phyloP scores from a whole-genome alignment of 1,140 invertebrate genomes.

The Nephila pilipes region DNA sequence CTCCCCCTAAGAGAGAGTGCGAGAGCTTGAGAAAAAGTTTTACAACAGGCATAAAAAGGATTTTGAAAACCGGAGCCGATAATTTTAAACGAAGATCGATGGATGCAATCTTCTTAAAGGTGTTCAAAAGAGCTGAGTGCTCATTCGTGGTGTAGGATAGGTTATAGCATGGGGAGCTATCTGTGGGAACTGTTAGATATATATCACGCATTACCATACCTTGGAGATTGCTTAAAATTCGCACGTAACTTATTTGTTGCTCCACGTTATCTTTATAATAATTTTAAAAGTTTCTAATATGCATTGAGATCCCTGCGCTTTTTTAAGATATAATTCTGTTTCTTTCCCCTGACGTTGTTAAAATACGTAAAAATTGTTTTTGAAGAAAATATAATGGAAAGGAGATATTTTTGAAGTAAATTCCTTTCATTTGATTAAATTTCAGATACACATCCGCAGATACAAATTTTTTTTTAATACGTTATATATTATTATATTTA shows the following conservation, averaged over 20 bases:
- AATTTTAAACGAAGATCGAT: constrained; percentile 32
- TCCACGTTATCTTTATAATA: not conserved
- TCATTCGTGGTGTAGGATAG: not conserved
- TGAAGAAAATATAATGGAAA: too few species aligned
- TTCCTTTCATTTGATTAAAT: too few species aligned
- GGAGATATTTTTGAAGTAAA: too few species aligned
- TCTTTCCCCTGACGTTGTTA: too few species aligned
- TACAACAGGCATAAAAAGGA: not conserved
- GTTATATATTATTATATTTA: too few species aligned
- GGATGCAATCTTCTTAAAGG: not conserved
- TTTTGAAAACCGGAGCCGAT: constrained; percentile 7
- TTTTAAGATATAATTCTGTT: too few species aligned
- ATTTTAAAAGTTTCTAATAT: too few species aligned
- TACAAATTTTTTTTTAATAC: too few species aligned
- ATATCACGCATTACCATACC: not conserved
- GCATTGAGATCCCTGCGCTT: too few species aligned
- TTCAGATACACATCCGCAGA: too few species aligned
- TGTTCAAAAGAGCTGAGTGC: constrained; percentile 7
- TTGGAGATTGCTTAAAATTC: not conserved
- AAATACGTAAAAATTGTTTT: too few species aligned
- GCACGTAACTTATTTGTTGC: not conserved
- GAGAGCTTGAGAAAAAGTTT: constrained; percentile 22
- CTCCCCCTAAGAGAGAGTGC: not conserved
- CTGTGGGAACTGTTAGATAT: not conserved
- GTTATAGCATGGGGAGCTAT: not conserved